Percentiles rank a stretch among this genome's conserved stretches.
These are phyloP conservation scores for Balaenoptera acutorostrata DNA, from an alignment of 2,113 vertebrate genomes.

Conservation along the genomic window DNA sequence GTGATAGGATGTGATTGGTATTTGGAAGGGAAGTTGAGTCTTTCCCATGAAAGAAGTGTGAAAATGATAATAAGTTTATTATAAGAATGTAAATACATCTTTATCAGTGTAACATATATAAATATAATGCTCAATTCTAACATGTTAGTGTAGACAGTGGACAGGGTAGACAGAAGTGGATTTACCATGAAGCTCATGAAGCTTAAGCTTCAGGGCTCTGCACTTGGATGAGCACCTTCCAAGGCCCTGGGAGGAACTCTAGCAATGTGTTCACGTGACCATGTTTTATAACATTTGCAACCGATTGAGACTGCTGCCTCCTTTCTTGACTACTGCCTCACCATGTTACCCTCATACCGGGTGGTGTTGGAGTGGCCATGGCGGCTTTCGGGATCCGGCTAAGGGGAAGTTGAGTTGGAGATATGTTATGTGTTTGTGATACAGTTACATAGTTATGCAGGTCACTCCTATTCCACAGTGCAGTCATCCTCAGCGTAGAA, in stretches of 20 bases:
- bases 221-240: not conserved
- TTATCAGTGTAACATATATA: not conserved
- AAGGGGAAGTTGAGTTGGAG: not conserved
- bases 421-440: not conserved
- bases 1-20: not conserved
- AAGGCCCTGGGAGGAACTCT: not conserved
- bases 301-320: not conserved
- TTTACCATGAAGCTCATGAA: not conserved
- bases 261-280: not conserved
- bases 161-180: not conserved
- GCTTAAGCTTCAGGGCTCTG: not conserved
- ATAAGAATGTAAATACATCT: not conserved
- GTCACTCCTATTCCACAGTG: not conserved
- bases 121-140: not conserved
- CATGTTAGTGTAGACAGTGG: not conserved
- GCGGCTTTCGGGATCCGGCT: not conserved
- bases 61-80: not conserved
- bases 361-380: too few species aligned
- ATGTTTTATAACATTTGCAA: not conserved
- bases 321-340: not conserved
- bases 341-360: not conserved
- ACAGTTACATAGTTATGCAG: not conserved
- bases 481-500: not conserved
- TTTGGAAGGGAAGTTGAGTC: not conserved
- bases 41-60: not conserved